phyloP scores from a whole-genome alignment of 2,113 vertebrate species.

The Smithornis capensis region DNA sequence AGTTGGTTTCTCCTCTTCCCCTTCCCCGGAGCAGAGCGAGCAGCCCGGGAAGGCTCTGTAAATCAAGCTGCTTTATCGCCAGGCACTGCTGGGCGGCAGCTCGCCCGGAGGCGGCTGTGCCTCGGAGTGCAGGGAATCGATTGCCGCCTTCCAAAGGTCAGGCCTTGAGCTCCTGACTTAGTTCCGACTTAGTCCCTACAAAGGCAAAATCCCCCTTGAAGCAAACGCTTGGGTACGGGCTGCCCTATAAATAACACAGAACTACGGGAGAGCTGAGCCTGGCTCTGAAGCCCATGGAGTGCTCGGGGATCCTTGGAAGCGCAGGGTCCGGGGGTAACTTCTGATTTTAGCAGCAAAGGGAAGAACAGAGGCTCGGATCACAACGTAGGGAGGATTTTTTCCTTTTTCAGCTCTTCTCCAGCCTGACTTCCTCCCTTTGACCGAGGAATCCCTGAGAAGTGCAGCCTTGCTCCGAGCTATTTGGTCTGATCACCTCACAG shows the following conservation, averaged over 20 bases:
- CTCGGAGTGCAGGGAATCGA: slow-evolving; percentile 14
- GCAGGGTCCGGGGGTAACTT: slow-evolving; percentile 5
- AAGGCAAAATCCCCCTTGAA: slow-evolving; percentile 43
- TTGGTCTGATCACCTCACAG: slow-evolving; percentile 36
- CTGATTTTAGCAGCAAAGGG: slow-evolving; percentile 28
- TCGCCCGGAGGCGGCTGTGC: not conserved
- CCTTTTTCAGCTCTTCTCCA: not conserved
- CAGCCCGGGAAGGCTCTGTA: not conserved
- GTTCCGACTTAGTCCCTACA: slow-evolving; percentile 27
- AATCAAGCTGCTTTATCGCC: slow-evolving; percentile 50
- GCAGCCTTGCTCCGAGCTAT: not conserved
- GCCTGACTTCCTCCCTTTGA: slow-evolving; percentile 30
- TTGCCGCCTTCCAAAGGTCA: slow-evolving; percentile 38
- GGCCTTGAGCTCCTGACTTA: slow-evolving; percentile 33
- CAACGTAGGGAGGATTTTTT: not conserved
- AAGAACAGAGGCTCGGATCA: slow-evolving; percentile 47
- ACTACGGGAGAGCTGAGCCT: slow-evolving; percentile 8
- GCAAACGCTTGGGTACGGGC: not conserved
- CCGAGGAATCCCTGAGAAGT: slow-evolving; percentile 47
- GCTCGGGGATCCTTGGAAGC: slow-evolving; percentile 24
- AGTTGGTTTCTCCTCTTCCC: not conserved
- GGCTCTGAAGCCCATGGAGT: slow-evolving; percentile 18
- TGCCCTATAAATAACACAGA: slow-evolving; percentile 48
- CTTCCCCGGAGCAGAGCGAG: not conserved
- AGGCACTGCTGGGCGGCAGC: not conserved